Base-by-base conservation (phyloP, 1,140 invertebrate species). In the Lepidurus couesii region DNA sequence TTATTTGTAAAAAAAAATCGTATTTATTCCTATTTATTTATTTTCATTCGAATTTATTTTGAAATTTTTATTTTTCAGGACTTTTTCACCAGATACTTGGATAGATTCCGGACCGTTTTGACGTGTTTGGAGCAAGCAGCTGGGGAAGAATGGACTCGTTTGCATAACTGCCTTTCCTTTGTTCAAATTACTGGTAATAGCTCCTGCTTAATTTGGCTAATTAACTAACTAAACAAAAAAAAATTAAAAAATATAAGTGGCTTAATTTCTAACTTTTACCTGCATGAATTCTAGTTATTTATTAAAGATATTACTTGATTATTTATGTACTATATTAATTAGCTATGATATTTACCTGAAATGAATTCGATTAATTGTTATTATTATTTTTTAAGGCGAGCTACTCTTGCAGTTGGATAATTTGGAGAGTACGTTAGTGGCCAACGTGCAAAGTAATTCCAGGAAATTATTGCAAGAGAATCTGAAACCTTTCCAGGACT, bases 161-260 rank as follows among this genome's bases (percentile, higher is more conserved):
- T 92, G 80, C 91, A 91, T 83, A 89, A 90, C 80, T 91, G 90
- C 81, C 86, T 92, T 79, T 90, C 88, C 0, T 84, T 92, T 26
- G 86, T 92, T 83, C 91, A 93, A 82, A 90, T 88, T 80, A 88
- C 90, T 81, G 89, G 90, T 90, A 83, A 81, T 78, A 47, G 7
- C 10, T 44, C 78, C 43, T 76, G 47, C 45, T 77, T 44, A 89
- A 53, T 87, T 91, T 75, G 90, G 4, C 34, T 34, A 34, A 34
- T 34, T 34, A 3, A 0, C 4, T 34, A 34, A 34, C 34, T 26
- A 34, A 34, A 0, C 2, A 34, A 34, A 34, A 34, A 34, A 34
- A 34, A 34, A 34, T 34, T 34, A 34, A 34, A 34, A 34, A 34
- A 4, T 34, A 34, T 0, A 34, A 34, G 4, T 34, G 34, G 0